Base-by-base conservation (phyloP, 2,797 vertebrate species). In the Sylvilagus floridanus region DNA sequence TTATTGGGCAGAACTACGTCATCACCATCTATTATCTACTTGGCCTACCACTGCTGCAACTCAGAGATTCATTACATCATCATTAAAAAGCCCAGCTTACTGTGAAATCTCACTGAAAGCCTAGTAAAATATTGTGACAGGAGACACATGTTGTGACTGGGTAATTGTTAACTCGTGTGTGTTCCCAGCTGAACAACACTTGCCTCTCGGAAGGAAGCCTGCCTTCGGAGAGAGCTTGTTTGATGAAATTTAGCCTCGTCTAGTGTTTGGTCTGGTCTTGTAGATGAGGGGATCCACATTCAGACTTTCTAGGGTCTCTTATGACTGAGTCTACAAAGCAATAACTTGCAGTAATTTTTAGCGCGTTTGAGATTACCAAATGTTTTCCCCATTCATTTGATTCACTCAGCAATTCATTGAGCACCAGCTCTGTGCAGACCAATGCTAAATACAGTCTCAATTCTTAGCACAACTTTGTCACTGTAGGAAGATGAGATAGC, bases 1-100 rank as follows among this genome's bases (percentile, higher is more conserved):
- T 83, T 83, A 85, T 82, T 91, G 97, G 91, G 88, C 81, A 79
- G 89, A 93, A 84, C 95, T 93, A 3, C 65, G 88, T 93, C 0
- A 0, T 35, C 95, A 75, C 35, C 5, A 13, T 68, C 21, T 85
- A 0, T 96, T 86, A 24, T 66, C 92, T 92, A 68, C 73, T 52
- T 94, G 19, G 2, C 50, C 83, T 97, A 65, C 87, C 63, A 24
- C 42, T 88, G 16, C 87, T 68, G 84, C 30, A 73, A 57, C 37
- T 50, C 92, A 72, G 42, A 17, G 96, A 94, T 90, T 94, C 22
- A 35, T 65, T 0, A 54, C 8, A 2, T 76, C 71, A 78, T 94
- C 78, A 19, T 91, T 86, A 86, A 82, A 78, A 93, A 85, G 28
- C 42, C 35, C 37, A 90, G 28, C 60, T 94, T 79, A 76, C 86